phyloP scores from a whole-genome alignment of 1,140 invertebrate species.

The Sitodiplosis mosellana region DNA sequence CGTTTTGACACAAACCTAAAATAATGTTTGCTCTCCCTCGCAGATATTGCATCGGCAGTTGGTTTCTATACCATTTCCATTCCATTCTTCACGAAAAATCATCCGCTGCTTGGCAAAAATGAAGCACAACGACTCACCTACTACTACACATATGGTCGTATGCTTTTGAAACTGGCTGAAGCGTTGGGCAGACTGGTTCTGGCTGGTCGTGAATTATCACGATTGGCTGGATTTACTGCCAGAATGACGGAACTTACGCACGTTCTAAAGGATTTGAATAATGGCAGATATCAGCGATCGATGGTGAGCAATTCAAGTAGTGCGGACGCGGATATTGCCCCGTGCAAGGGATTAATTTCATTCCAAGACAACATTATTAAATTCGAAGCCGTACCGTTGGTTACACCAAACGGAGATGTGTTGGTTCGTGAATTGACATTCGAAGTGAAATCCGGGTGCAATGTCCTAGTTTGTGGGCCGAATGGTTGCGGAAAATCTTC shows the following conservation, averaged over 20 bases:
- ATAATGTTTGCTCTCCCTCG: no score
- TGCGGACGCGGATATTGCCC: conserved; percentile 20
- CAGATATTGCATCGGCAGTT: conserved; percentile 84
- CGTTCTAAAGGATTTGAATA: conserved; percentile 74
- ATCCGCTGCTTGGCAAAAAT: conserved; percentile 37
- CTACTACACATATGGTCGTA: conserved; percentile 92
- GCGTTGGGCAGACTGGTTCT: conserved; percentile 87
- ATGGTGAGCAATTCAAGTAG: conserved; percentile 46
- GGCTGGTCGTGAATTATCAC: conserved; percentile 83
- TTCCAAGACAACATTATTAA: conserved; percentile 81
- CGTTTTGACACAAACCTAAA: no score
- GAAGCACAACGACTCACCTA: conserved; percentile 49
- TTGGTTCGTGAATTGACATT: conserved; percentile 25
- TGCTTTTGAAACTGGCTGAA: conserved; percentile 93
- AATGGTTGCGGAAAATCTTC: conserved; percentile 97
- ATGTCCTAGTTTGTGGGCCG: conserved; percentile 91
- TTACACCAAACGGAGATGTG: conserved; percentile 94
- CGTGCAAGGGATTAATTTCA: conserved; percentile 63
- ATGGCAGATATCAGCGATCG: conserved; percentile 69
- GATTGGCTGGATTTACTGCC: conserved; percentile 78
- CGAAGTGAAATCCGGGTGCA: conserved; percentile 58
- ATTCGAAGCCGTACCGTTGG: conserved; percentile 83
- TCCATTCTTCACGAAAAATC: conserved; percentile 67
- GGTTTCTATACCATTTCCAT: conserved; percentile 90
- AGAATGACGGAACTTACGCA: conserved; percentile 77